Percentiles rank a stretch among this genome's conserved stretches.
phyloP scores from a whole-genome alignment of 2,113 vertebrate species.

The Pygoscelis adeliae region DNA sequence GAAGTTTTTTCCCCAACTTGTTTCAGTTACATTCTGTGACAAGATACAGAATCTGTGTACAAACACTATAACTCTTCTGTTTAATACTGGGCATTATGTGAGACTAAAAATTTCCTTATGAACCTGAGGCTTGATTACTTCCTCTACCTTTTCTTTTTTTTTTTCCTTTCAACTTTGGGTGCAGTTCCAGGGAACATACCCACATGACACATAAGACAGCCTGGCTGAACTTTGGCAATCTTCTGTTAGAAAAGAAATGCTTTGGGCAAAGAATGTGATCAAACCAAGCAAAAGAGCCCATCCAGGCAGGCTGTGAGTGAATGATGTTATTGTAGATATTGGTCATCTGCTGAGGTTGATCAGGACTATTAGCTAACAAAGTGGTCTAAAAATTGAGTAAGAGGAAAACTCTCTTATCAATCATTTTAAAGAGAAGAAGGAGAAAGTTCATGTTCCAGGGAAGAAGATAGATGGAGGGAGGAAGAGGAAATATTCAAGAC shows the following conservation, averaged over 20 bases:
- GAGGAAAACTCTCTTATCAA: neutral
- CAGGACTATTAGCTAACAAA: neutral
- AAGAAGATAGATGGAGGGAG: neutral
- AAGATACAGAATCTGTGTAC: neutral
- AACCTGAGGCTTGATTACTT: neutral
- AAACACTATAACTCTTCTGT: neutral
- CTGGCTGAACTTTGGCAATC: neutral
- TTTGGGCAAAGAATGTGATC: neutral
- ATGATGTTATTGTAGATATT: rapidly evolving
- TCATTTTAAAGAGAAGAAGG: neutral
- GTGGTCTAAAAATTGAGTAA: neutral
- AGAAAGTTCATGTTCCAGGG: neutral
- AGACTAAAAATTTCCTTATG: neutral
- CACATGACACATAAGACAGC: neutral
- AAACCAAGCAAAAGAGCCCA: neutral
- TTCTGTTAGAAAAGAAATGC: neutral
- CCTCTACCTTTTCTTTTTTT: neutral
- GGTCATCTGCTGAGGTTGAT: neutral
- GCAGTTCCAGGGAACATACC: neutral
- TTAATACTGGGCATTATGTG: neutral
- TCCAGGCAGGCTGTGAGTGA: neutral
- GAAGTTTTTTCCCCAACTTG: neutral
- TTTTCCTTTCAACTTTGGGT: neutral
- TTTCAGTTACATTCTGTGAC: neutral
- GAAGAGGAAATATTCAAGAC: neutral